Conservation (phyloP, 2,888 invertebrate genomes). For the Pocota personata region DNA sequence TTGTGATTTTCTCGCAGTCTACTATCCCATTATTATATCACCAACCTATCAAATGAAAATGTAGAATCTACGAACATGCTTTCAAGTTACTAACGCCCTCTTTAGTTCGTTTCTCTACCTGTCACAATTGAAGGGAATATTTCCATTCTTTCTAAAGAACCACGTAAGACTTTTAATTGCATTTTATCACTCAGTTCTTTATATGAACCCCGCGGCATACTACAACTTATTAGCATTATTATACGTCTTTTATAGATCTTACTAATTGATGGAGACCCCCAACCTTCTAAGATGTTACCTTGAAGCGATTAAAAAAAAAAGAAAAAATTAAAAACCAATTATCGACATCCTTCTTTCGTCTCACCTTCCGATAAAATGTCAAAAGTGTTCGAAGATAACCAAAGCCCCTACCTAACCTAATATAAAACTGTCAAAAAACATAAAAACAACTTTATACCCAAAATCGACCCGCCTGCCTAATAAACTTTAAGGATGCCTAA, state of each 20-base stretch:
- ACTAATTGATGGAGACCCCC: not conserved
- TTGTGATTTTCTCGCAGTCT: no score
- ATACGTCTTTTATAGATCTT: not conserved
- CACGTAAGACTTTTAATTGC: no score
- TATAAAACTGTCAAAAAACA: not conserved
- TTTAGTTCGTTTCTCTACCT: no score
- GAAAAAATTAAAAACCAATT: conserved; percentile 37
- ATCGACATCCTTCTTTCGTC: not conserved
- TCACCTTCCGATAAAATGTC: not conserved
- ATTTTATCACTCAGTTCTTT: not conserved
- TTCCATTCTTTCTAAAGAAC: no score
- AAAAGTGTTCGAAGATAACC: not conserved
- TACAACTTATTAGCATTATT: not conserved
- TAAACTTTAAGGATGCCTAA: conserved; percentile 8
- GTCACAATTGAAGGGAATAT: no score
- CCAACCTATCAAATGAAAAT: no score
- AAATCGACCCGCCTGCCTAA: not conserved
- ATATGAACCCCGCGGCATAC: not conserved
- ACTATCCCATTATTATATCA: no score
- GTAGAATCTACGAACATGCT: no score
- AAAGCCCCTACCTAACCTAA: not conserved
- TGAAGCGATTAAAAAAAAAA: conserved; percentile 7
- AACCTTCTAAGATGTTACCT: not conserved
- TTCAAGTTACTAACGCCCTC: no score
- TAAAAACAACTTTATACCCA: not conserved